These are phyloP conservation scores for Diadumene lineata DNA, from an alignment of 92 coral and sea anemone species.

Conservation along the genomic window DNA sequence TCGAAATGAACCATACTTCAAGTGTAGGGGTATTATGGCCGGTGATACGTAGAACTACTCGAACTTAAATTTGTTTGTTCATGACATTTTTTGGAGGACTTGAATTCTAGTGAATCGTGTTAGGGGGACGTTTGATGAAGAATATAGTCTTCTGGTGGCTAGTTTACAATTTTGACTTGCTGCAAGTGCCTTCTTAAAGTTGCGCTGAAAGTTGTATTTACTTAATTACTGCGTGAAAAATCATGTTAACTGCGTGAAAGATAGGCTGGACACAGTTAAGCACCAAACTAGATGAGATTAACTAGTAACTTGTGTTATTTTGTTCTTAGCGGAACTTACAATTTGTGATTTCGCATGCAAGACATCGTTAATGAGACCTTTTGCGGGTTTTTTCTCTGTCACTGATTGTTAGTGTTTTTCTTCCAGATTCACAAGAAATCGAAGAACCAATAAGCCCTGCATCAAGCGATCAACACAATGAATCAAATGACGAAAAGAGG, in stretches of 20 bases:
- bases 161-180: conserved; percentile 31
- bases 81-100: conserved; percentile 38
- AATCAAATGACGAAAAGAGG: conserved; percentile 58
- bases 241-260: conserved; percentile 9
- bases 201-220: conserved; percentile 23
- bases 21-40: conserved; percentile 62
- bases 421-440: conserved; percentile 53
- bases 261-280: conserved; percentile 5
- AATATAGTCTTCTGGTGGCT: conserved; percentile 35
- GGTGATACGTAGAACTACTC: conserved; percentile 47
- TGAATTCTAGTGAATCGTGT: conserved; percentile 26
- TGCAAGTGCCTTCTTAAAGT: conserved; percentile 37
- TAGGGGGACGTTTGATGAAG: conserved; percentile 18
- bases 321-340: conserved; percentile 38
- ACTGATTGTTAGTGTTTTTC: conserved; percentile 25
- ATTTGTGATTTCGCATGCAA: conserved; percentile 25
- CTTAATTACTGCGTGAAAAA: conserved; percentile 7
- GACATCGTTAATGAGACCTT: conserved; percentile 24
- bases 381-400: conserved; percentile 27
- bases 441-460: conserved; percentile 65
- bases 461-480: conserved; percentile 53
- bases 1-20: conserved; percentile 65
- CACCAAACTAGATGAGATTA: conserved; percentile 21
- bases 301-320: conserved; percentile 14
- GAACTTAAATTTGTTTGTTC: conserved; percentile 44